Evolutionary conservation across 2,888 invertebrate genomes (phyloP).

Genomic region (Drosophila prostipennis): DNA sequence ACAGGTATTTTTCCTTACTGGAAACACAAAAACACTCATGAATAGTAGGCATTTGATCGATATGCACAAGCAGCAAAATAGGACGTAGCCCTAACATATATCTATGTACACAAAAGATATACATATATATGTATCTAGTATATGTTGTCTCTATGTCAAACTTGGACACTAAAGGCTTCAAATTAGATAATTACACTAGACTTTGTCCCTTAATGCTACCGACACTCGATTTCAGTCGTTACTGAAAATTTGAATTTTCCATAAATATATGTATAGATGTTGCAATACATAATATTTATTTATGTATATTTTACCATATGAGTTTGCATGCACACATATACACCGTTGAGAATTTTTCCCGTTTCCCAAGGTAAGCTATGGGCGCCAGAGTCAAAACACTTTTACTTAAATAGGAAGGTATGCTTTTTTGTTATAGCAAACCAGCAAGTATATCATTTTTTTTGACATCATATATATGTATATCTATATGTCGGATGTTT

Average conservation of each 20-base stretch:
- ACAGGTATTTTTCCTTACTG: conserved; percentile 63
- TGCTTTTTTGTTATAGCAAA: conserved; percentile 29
- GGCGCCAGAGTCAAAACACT: conserved; percentile 34
- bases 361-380: conserved; percentile 18
- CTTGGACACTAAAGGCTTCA: neutral
- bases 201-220: conserved; percentile 32
- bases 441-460: conserved; percentile 33
- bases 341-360: conserved; percentile 25
- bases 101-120: conserved; percentile 27
- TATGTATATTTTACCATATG: conserved; percentile 5
- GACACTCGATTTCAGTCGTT: conserved; percentile 28
- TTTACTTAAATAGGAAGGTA: conserved; percentile 47
- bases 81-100: conserved; percentile 33
- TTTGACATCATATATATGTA: conserved; percentile 27
- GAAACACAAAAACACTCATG: conserved; percentile 55
- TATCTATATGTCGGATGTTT: conserved; percentile 27
- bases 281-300: conserved; percentile 10
- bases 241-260: conserved; percentile 9
- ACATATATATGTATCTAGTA: conserved; percentile 14
- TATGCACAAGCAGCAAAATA: conserved; percentile 42
- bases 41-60: conserved; percentile 37
- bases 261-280: conserved; percentile 1
- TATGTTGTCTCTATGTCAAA: conserved; percentile 11
- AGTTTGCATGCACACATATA: conserved; percentile 23
- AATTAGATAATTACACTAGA: conserved; percentile 22